Base-by-base conservation (phyloP, 2,113 vertebrate genomes). In the Ictidomys tridecemlineatus region DNA sequence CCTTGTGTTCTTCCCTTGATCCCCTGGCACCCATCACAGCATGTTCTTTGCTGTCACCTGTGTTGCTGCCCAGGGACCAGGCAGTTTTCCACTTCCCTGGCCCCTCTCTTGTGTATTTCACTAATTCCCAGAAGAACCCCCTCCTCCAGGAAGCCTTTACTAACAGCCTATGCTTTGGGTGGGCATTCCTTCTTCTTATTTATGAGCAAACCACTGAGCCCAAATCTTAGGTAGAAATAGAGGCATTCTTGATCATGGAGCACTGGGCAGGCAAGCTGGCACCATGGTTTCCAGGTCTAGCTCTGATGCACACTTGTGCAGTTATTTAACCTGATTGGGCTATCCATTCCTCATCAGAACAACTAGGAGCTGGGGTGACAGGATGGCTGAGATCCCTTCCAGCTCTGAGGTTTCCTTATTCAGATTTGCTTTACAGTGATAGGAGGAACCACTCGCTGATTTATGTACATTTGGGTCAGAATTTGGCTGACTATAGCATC, bases 401-500 rank as follows among this genome's bases (percentile, higher is more conserved):
- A 73, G 76, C 6, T 3, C 79, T 30, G 37, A 88, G 45, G 45
- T 42, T 91, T 67, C 39, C 56, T 26, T n/a, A 30, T 79, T 85
- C 56, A 74, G 9, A 79, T 85, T 85, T 83, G 82, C 78, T 92
- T 86, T 63, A 56, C 14, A 79, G 32, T 0, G 10, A 37, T 39
- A 39, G 65, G 42, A 90, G 77, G 88, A 93, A 79, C 76, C 87
- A 79, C 78, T 51, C 2, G 0, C 82, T 88, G 86, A 97, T 97
- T 93, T 91, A 89, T 53, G 88, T 93, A 82, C 89, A 51, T 95
- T 96, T 97, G 96, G 89, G 89, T 61, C 89, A 95, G 77, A 94
- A 93, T 94, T 85, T 77, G 86, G 96, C 93, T 95, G 78, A 89
- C 48, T 69, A 30, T 65, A 79, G 69, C 78, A 79, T 97, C 89